A percentile compares a stretch with the other conserved stretches of the same genome.
Evolutionary conservation across 2,113 vertebrate species (phyloP).

Genomic region (Camelus dromedarius): DNA sequence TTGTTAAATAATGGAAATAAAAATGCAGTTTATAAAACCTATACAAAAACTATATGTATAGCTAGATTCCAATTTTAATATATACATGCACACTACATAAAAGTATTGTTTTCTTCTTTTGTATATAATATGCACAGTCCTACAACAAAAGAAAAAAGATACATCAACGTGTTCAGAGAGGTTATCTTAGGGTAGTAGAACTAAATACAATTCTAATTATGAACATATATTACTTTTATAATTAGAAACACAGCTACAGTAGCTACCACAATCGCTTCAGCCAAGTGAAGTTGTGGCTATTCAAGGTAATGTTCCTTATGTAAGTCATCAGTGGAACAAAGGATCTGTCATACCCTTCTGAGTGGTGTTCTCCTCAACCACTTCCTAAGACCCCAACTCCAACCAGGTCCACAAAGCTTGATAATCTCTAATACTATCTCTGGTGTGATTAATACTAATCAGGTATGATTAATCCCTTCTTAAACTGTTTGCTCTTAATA

Average conservation of each 20-base stretch:
- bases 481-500: not conserved
- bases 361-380: not conserved
- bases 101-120: not conserved
- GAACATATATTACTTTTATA: not conserved
- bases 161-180: not conserved
- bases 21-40: constrained; percentile 19
- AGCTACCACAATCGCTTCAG: not conserved
- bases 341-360: not conserved
- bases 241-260: not conserved
- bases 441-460: not conserved
- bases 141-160: not conserved
- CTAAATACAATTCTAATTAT: not conserved
- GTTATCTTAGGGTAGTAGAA: not conserved
- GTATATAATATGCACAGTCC: not conserved
- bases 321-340: not conserved
- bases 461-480: not conserved
- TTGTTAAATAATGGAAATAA: constrained; percentile 10
- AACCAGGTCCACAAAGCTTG: not conserved
- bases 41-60: not conserved
- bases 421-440: not conserved
- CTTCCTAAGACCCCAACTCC: not conserved
- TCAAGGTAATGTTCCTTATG: not conserved
- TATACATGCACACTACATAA: not conserved
- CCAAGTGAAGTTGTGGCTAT: not conserved
- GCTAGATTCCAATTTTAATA: constrained; percentile 13